Percentiles rank a stretch among this genome's conserved stretches.
Evolutionary conservation across 2,797 vertebrate genomes (phyloP).

Genomic region (Sebastes vulpes): DNA sequence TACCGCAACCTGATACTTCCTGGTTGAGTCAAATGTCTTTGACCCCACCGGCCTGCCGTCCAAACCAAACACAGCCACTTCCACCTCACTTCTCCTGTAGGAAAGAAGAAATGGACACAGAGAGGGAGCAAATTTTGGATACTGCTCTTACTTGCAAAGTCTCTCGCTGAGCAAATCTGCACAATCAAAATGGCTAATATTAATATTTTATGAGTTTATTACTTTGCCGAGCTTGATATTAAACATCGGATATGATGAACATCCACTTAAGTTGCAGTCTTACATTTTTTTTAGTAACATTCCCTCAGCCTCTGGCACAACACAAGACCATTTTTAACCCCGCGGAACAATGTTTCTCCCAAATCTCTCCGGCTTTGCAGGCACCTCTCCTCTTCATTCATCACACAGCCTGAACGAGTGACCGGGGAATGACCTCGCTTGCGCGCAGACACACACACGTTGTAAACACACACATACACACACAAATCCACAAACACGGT

Average conservation of each 20-base stretch:
- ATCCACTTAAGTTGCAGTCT: slow-evolving; percentile 56
- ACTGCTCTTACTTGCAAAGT: slow-evolving; percentile 40
- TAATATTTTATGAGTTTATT: slow-evolving; percentile 78
- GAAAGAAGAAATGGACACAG: slow-evolving; percentile 16
- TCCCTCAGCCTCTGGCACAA: slow-evolving; percentile 75
- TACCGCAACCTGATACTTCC: slow-evolving; percentile 76
- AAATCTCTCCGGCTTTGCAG: slow-evolving; percentile 82
- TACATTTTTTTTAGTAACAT: slow-evolving; percentile 53
- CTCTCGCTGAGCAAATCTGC: slow-evolving; percentile 37
- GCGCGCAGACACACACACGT: slow-evolving; percentile 35
- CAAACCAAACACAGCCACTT: slow-evolving; percentile 65
- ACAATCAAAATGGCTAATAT: slow-evolving; percentile 48
- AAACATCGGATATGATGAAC: slow-evolving; percentile 73
- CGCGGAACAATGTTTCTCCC: slow-evolving; percentile 82
- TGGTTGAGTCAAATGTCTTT: slow-evolving; percentile 78
- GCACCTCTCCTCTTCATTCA: slow-evolving; percentile 84
- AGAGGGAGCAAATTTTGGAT: slow-evolving; percentile 13
- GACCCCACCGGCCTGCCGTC: slow-evolving; percentile 51
- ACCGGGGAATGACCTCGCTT: slow-evolving; percentile 83
- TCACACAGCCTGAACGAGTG: slow-evolving; percentile 84
- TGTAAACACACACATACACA: slow-evolving; percentile 35
- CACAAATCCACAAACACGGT: slow-evolving; percentile 67
- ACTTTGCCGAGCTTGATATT: slow-evolving; percentile 55
- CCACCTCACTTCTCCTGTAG: slow-evolving; percentile 45
- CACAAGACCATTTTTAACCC: slow-evolving; percentile 82